Percentiles rank a stretch among this genome's conserved stretches.
Evolutionary conservation across 1,140 invertebrate genomes (phyloP).

Genomic region (Meteorus sp.): DNA sequence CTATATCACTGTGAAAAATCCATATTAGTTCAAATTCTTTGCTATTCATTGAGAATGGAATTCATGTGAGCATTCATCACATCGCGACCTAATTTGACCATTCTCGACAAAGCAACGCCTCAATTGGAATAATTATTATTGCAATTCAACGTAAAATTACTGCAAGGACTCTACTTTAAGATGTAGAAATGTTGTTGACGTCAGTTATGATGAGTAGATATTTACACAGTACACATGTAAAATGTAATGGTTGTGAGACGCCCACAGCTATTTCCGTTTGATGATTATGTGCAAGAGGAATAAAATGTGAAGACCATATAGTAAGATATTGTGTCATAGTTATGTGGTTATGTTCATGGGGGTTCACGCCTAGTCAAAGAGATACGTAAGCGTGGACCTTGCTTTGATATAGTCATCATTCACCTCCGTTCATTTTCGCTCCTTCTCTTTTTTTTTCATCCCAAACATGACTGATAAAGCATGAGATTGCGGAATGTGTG

Average conservation of each 20-base stretch:
- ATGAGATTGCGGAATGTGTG: not conserved
- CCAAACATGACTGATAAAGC: not conserved
- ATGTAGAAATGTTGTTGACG: not conserved
- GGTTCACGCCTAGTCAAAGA: not conserved
- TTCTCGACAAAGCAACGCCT: slow-evolving; percentile 1
- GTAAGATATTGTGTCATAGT: slow-evolving; percentile 9
- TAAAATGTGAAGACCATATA: not conserved
- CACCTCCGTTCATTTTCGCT: not conserved
- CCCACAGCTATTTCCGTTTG: not conserved
- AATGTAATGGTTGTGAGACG: not conserved
- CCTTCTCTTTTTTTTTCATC: not conserved
- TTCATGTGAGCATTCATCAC: not conserved
- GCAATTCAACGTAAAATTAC: not conserved
- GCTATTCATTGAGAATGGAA: not conserved
- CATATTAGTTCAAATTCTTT: too few species aligned
- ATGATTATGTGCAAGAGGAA: not conserved
- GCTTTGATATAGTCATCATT: not conserved
- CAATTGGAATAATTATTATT: slow-evolving; percentile 1
- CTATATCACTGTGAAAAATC: not conserved
- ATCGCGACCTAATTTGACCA: not conserved
- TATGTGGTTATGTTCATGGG: not conserved
- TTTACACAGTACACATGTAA: not conserved
- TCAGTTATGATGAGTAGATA: not conserved
- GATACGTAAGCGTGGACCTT: slow-evolving; percentile 7
- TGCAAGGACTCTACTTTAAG: not conserved